Base-by-base conservation (phyloP, 1,140 invertebrate species). In the Notospermus geniculatus region DNA sequence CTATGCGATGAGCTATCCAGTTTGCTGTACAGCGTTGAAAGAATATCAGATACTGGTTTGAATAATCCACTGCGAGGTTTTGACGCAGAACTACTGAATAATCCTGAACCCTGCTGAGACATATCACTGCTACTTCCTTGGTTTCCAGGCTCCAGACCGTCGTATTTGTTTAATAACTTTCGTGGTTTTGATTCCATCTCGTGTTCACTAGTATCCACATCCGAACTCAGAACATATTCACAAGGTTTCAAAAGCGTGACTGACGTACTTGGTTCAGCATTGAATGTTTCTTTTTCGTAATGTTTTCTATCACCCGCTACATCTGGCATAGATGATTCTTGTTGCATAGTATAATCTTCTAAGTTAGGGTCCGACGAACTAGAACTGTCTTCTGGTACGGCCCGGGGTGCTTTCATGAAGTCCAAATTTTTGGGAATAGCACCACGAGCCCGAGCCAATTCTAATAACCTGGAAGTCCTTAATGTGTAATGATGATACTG, bases 261-360 rank as follows among this genome's bases (percentile, higher is more conserved):
- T n/a, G 25, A 50, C 4, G n/a, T 19, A 36, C 32, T 36, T 7
- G 32, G 32, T 15, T 36, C 32, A 36, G 32, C 32, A 15, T 36
- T 15, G 4, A 15, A 36, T 36, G 15, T 36, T 27, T 50, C 19
- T 50, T 50, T 50, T 5, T 5, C 46, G n/a, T n/a, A 9, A 5
- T 50, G 4, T 7, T 50, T 50, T n/a, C 5, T 50, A 50, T 50
- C 46, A 50, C 46, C 46, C n/a, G 46, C 19, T 50, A 50, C 32
- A 36, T 36, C 32, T 27, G 46, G 46, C 46, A 50, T 50, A 50
- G 46, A 23, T 50, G 46, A 23, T 23, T 50, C 5, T 50, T 50
- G 46, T 50, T 50, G 46, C 46, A 50, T 50, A 50, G 46, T 50
- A 36, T 36, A 36, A 50, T 50, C 46, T n/a, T 50, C 46, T 50